Base-by-base conservation (phyloP, 2,113 vertebrate genomes). In the Oreocharis arfaki region DNA sequence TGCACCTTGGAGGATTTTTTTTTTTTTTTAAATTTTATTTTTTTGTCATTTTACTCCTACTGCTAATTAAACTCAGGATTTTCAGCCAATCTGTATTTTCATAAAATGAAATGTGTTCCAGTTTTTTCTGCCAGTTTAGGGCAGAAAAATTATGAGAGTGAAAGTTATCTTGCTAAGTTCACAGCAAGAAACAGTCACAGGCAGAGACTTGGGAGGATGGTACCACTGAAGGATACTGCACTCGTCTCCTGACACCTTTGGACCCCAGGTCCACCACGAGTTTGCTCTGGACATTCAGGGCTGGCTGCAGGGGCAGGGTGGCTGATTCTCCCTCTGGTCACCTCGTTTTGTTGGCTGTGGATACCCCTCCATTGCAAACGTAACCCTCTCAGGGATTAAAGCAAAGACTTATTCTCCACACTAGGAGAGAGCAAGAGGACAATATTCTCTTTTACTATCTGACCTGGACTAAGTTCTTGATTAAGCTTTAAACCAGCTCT, bases 271-370 rank as follows among this genome's bases (percentile, higher is more conserved):
- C 33, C 11, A 39, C 3, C 56, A 44, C 3, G 0, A 2, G 5
- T 18, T 4, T 49, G 9, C 30, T 77, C 35, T 65, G 55, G 70
- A 23, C 8, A 18, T 37, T 47, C 28, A 68, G 17, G 1, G 1
- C 21, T 23, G 53, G 26, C 23, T 75, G 27, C 24, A 61, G 59
- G 24, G 35, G 3, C n/a, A 57, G 41, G 7, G 8, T 87, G 23
- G 14, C 6, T 76, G 3, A 27, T 55, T 18, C 8, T 17, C 35
- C 68, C 81, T 50, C 44, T 52, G 60, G 16, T 41, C 35, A 71
- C 39, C 1, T 8, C 2, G 0, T 64, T 52, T 55, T 0, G 0
- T 3, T 80, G 44, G 14, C 21, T 82, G 17, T 28, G 26, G 60
- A 44, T 14, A 9, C 33, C 30, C 7, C 12, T 52, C 13, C 20